Percentiles rank a stretch among this genome's conserved stretches.
Evolutionary conservation across 2,888 invertebrate species (phyloP).

Genomic region (Auanema freiburgensis): DNA sequence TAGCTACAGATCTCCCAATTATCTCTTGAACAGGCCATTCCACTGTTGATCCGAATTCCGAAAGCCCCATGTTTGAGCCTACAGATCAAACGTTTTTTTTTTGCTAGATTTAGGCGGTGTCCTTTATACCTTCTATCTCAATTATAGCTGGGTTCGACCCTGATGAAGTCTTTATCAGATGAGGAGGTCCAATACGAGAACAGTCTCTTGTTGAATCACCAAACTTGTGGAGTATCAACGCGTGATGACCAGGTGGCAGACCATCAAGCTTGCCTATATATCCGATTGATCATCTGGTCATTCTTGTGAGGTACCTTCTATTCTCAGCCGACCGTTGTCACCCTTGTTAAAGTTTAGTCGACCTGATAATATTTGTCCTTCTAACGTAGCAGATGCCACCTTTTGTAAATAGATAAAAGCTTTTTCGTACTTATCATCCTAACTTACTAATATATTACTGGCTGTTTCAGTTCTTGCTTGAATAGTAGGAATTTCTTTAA

Average conservation of each 20-base stretch:
- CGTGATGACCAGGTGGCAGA: constrained; percentile 35
- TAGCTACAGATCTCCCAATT: constrained; percentile 39
- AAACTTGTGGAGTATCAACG: constrained; percentile 44
- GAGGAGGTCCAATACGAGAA: constrained; percentile 35
- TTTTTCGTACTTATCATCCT: constrained; percentile 1
- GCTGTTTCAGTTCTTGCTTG: too few species aligned
- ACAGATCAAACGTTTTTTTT: not conserved
- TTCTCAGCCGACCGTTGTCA: too few species aligned
- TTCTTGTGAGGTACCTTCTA: not conserved
- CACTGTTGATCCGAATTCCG: constrained; percentile 35
- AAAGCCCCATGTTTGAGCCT: constrained; percentile 12
- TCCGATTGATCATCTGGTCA: too few species aligned
- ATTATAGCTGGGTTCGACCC: too few species aligned
- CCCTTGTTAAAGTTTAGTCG: constrained; percentile 28
- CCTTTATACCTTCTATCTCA: not conserved
- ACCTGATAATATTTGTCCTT: constrained; percentile 33
- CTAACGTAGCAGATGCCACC: constrained; percentile 23
- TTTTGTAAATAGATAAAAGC: not conserved
- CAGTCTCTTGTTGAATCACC: constrained; percentile 44
- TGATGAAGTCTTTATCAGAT: too few species aligned
- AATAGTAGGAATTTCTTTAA: too few species aligned
- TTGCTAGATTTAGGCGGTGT: not conserved
- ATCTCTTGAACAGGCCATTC: constrained; percentile 45
- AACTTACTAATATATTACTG: too few species aligned
- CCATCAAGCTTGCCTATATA: constrained; percentile 29